Percentiles rank a stretch among this genome's conserved stretches.
phyloP scores from a whole-genome alignment of 2,113 vertebrate genomes.

The Ivindomyrus marchei region DNA sequence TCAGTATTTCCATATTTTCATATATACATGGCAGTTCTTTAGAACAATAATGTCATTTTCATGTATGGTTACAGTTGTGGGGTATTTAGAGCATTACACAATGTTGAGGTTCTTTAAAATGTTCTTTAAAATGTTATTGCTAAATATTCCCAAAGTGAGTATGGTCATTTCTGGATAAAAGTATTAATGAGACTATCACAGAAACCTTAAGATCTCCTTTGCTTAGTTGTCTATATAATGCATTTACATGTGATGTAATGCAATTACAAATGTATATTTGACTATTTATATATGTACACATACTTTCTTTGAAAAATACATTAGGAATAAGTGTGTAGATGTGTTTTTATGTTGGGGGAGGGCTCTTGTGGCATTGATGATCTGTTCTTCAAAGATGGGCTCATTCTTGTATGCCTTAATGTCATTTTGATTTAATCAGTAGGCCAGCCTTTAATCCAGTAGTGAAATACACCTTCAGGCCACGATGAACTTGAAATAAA shows the following conservation, averaged over 20 bases:
- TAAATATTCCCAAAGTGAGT: neutral
- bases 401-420: constrained; percentile 13
- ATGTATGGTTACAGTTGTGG: neutral
- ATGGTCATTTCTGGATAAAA: neutral
- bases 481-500: neutral
- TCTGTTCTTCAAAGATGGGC: constrained; percentile 12
- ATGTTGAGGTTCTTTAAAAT: neutral
- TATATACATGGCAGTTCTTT: neutral
- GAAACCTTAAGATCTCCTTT: constrained; percentile 17
- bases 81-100: neutral
- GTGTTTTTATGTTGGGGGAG: constrained; percentile 27
- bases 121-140: neutral
- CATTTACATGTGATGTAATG: constrained; percentile 1
- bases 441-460: neutral
- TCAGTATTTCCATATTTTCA: constrained; percentile 6
- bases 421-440: neutral
- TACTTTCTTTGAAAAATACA: neutral
- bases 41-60: neutral
- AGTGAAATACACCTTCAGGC: neutral
- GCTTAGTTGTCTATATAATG: neutral
- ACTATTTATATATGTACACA: constrained; percentile 5
- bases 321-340: constrained; percentile 25
- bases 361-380: constrained; percentile 31
- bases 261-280: neutral
- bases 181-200: neutral